phyloP scores from a whole-genome alignment of 2,888 invertebrate genomes.

The Kuschelorhynchus macadamiae region DNA sequence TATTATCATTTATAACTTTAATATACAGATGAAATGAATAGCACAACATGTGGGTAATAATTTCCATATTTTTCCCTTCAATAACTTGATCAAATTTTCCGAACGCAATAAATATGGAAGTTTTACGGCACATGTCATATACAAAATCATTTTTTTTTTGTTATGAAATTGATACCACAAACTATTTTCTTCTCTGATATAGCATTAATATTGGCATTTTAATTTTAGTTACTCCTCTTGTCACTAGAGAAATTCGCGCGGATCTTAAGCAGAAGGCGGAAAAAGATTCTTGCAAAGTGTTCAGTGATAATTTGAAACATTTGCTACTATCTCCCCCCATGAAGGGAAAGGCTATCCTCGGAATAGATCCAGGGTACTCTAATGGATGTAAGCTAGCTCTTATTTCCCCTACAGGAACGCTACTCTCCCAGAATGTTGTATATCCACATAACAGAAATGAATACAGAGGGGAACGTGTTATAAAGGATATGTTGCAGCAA shows the following conservation, averaged over 20 bases:
- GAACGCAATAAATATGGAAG: too few relatives aligned
- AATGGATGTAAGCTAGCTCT: conserved; percentile 93
- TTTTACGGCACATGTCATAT: too few relatives aligned
- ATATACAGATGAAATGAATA: too few relatives aligned
- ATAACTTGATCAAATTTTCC: too few relatives aligned
- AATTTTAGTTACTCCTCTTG: conserved; percentile 75
- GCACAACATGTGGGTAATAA: too few relatives aligned
- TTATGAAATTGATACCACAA: too few relatives aligned
- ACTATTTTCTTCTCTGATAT: too few relatives aligned
- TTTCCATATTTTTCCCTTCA: too few relatives aligned
- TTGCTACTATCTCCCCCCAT: conserved; percentile 86
- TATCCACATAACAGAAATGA: conserved; percentile 73
- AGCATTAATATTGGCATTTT: conserved; percentile 26
- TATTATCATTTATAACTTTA: too few relatives aligned
- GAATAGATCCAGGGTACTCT: conserved; percentile 91
- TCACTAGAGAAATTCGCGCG: conserved; percentile 79
- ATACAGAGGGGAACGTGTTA: conserved; percentile 62
- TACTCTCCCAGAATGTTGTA: conserved; percentile 79
- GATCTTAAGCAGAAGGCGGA: conserved; percentile 84
- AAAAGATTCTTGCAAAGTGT: conserved; percentile 87
- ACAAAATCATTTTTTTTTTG: too few relatives aligned
- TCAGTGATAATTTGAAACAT: conserved; percentile 87
- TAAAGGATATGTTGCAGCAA: conserved; percentile 73
- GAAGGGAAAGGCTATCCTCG: conserved; percentile 83
- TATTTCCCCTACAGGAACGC: conserved; percentile 79